Conservation (phyloP, 2,797 vertebrate species). For the Pantherophis vulpinus region DNA sequence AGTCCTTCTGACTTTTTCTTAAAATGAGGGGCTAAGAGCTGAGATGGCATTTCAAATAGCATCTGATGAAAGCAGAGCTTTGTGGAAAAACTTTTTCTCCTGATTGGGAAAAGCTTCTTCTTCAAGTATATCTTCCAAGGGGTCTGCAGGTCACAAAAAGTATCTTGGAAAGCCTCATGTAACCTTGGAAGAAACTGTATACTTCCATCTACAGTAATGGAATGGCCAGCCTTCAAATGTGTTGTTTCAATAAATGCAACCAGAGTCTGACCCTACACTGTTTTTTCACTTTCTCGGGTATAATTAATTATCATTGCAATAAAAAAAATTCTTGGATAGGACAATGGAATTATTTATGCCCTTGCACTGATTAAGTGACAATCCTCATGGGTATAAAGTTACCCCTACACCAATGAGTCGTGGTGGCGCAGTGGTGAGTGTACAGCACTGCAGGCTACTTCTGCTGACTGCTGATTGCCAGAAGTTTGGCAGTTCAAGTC, state of each 20-base stretch:
- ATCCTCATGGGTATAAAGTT: slow-evolving; percentile 28
- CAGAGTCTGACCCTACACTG: not conserved
- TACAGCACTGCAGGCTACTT: no score
- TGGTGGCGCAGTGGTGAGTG: no score
- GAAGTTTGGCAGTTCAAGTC: no score
- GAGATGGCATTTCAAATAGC: not conserved
- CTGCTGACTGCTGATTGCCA: no score
- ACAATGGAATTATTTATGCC: slow-evolving; percentile 27
- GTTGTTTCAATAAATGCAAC: not conserved
- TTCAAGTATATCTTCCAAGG: not conserved
- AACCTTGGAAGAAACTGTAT: not conserved
- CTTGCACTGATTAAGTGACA: slow-evolving; percentile 19
- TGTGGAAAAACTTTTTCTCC: not conserved
- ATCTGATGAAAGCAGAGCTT: not conserved
- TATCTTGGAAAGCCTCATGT: not conserved
- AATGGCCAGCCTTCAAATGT: not conserved
- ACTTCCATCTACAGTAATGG: not conserved
- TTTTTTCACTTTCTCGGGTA: not conserved
- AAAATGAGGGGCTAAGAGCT: not conserved
- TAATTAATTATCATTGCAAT: not conserved
- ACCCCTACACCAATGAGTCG: not conserved
- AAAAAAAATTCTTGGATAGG: slow-evolving; percentile 14
- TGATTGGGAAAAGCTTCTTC: not conserved
- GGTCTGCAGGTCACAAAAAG: not conserved
- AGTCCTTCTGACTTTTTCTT: not conserved